Percentiles rank a stretch among this genome's conserved stretches.
Conservation (phyloP, 2,113 vertebrate genomes). For the Hoplias malabaricus region DNA sequence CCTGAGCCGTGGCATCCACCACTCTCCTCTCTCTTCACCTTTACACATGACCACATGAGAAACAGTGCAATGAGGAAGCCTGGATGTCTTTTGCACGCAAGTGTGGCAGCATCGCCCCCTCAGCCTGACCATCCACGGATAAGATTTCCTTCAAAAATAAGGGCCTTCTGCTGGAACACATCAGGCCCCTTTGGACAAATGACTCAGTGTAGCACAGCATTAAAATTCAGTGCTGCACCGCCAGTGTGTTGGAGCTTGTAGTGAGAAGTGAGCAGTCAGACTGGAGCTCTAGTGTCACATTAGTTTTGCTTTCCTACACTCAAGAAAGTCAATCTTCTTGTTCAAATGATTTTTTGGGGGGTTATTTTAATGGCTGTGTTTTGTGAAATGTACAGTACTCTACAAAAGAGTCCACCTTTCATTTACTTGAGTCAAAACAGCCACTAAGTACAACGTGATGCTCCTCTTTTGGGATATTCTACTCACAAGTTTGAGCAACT, state of each 20-base stretch:
- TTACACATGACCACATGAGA: conserved; percentile 22
- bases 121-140: conserved; percentile 6
- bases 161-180: conserved; percentile 20
- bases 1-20: background rate
- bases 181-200: conserved; percentile 15
- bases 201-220: background rate
- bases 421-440: too few relatives aligned
- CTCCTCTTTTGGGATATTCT: too few relatives aligned
- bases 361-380: too few relatives aligned
- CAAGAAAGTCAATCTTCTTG: conserved; percentile 36
- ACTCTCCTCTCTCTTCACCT: conserved; percentile 21
- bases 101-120: conserved; percentile 14
- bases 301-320: background rate
- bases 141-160: conserved; percentile 20
- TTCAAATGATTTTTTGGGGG: too few relatives aligned
- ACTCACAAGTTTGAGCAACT: too few relatives aligned
- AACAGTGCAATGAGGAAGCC: conserved; percentile 4
- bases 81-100: conserved; percentile 3
- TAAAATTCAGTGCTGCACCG: conserved; percentile 6
- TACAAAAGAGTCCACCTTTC: too few relatives aligned
- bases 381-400: too few relatives aligned
- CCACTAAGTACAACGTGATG: too few relatives aligned
- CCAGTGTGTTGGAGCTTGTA: background rate
- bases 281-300: background rate
- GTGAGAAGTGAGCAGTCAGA: conserved; percentile 2